Conservation (phyloP, 2,888 invertebrate species). For the Andricus quercusramuli region DNA sequence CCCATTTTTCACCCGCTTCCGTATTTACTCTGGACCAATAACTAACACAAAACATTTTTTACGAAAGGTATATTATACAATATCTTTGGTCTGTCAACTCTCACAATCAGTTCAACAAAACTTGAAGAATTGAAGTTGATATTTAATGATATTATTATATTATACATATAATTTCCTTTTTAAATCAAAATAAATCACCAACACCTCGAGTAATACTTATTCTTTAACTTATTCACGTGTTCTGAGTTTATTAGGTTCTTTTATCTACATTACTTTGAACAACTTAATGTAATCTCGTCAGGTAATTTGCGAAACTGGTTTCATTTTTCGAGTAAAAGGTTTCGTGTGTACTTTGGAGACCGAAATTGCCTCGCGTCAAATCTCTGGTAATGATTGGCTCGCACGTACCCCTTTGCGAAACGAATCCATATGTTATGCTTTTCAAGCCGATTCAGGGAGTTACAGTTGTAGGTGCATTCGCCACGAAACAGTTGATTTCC, state of each 20-base stretch:
- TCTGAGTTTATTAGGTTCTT: not conserved
- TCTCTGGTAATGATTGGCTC: constrained; percentile 37
- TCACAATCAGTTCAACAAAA: not conserved
- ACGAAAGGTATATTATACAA: not conserved
- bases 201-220: not conserved
- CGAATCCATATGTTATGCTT: constrained; percentile 41
- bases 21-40: constrained; percentile 1
- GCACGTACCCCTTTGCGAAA: constrained; percentile 31
- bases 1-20: constrained; percentile 18
- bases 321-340: constrained; percentile 5
- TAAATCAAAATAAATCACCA: not conserved
- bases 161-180: not conserved
- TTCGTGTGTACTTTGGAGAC: not conserved
- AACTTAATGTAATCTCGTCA: not conserved
- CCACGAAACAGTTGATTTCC: constrained; percentile 32
- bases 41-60: not conserved
- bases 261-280: not conserved
- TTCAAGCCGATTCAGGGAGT: constrained; percentile 31
- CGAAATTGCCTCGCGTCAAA: constrained; percentile 35
- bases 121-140: not conserved
- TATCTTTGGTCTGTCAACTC: no score
- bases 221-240: not conserved
- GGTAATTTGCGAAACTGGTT: not conserved
- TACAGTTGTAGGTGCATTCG: constrained; percentile 34
- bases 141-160: not conserved